phyloP scores from a whole-genome alignment of 2,888 invertebrate species.

The Hetaerina titia region DNA sequence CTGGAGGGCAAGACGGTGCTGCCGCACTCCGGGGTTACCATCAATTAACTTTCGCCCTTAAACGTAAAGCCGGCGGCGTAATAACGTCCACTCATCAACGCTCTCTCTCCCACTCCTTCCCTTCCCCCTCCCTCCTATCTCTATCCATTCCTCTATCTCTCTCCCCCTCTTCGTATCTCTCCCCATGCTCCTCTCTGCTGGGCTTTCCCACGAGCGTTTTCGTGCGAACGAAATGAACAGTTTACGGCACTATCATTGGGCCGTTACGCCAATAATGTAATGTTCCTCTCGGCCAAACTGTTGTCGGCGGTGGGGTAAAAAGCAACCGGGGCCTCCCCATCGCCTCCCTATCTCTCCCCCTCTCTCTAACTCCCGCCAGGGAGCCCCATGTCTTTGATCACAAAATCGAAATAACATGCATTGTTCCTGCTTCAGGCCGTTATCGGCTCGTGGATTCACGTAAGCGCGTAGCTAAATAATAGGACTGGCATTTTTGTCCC shows the following conservation, averaged over 20 bases:
- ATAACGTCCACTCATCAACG: conserved; percentile 31
- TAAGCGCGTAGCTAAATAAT: background rate
- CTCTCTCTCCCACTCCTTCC: background rate
- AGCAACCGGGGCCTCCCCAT: background rate
- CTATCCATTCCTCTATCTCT: background rate
- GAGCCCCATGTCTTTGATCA: background rate
- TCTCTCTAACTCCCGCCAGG: background rate
- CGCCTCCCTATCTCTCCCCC: background rate
- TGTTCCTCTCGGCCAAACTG: background rate
- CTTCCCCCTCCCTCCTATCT: background rate
- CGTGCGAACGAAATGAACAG: conserved; percentile 7
- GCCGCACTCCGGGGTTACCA: background rate
- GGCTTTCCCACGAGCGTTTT: background rate
- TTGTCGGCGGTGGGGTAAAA: background rate
- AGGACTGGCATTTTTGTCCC: background rate
- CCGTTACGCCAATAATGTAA: conserved; percentile 20
- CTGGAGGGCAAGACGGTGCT: background rate
- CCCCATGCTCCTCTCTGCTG: background rate
- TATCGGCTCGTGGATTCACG: background rate
- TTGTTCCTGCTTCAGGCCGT: background rate
- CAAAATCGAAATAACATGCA: background rate
- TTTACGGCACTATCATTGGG: background rate
- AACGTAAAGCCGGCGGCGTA: background rate
- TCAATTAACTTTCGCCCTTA: conserved; percentile 19
- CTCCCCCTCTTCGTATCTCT: background rate